Base-by-base conservation (phyloP, 1,140 invertebrate species). In the Drosophila mayri region DNA sequence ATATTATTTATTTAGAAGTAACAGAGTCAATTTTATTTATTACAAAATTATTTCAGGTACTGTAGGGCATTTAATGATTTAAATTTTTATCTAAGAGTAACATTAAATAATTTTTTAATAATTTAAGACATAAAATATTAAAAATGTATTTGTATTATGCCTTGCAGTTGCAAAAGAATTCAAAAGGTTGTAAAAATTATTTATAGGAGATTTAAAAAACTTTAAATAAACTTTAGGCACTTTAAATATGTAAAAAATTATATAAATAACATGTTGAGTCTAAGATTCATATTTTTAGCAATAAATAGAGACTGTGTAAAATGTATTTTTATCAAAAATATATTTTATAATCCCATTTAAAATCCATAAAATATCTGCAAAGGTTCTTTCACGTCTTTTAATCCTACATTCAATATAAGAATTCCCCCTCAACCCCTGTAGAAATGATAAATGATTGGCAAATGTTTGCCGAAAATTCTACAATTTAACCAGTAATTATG, bases 401-500 rank as follows among this genome's bases (percentile, higher is more conserved):
- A 28, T 10, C 4, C 25, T 11, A 22, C 22, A 37, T 54, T 54
- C 4, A 18, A 41, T 32, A 52, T 47, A 25, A 18, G 37, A 61
- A 37, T 40, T 32, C 12, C 60, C 3, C 10, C 60, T 2, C 9
- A 22, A 35, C 28, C 25, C 8, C 25, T 9, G 7, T 16, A 63
- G 7, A 35, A 43, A 60, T 71, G 66, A 72, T 72, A 71, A 70
- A 72, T 72, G 65, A 28, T 59, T 49, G 66, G 43, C 41, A 58
- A 68, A 68, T 68, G 67, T 47, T 54, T 66, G 30, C 38, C 4
- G 16, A 71, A 57, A 35, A 57, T 47, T 40, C 25, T 11, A 71
- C 4, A 71, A 72, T 72, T 71, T 72, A 72, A 72, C 52, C 68
- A 72, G 66, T 72, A 72, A 72, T 72, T 72, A 72, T 72, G 66